Evolutionary conservation across 2,113 vertebrate species (phyloP).

Genomic region (Pseudorhombus dupliciocellatus): DNA sequence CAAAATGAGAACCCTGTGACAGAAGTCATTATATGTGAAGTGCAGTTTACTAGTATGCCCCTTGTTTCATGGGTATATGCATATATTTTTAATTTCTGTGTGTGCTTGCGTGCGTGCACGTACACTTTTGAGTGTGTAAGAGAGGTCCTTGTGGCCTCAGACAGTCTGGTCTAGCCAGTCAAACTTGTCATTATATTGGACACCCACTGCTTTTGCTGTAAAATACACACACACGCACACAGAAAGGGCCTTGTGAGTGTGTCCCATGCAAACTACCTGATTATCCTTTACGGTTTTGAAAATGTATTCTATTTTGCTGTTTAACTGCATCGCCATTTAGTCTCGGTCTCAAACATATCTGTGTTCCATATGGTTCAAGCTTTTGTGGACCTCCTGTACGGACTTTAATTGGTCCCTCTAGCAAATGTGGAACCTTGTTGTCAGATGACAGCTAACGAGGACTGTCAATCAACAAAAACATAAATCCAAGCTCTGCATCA

Average conservation of each 20-base stretch:
- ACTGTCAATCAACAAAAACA: slow-evolving; percentile 29
- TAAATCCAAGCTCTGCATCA: slow-evolving; percentile 4
- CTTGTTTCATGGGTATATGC: background rate
- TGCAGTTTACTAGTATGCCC: background rate
- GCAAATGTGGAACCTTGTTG: slow-evolving; percentile 36
- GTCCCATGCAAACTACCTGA: background rate
- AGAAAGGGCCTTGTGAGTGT: background rate
- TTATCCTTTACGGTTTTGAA: background rate
- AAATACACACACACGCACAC: slow-evolving; percentile 15
- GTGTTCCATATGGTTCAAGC: background rate
- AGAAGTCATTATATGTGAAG: background rate
- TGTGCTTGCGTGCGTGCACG: background rate
- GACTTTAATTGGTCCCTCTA: slow-evolving; percentile 39
- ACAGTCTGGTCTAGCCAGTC: slow-evolving; percentile 10
- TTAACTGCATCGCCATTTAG: background rate
- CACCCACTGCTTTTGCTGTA: background rate
- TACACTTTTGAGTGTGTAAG: background rate
- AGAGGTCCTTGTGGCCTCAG: slow-evolving; percentile 1
- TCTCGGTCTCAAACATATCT: background rate
- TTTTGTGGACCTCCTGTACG: slow-evolving; percentile 7
- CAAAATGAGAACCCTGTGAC: background rate
- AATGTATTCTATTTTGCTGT: background rate
- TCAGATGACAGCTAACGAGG: slow-evolving; percentile 38
- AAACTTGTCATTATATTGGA: slow-evolving; percentile 13
- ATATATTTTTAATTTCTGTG: background rate